Evolutionary conservation across 2,888 invertebrate species (phyloP).

Genomic region (Cryptophagus acutangulus): DNA sequence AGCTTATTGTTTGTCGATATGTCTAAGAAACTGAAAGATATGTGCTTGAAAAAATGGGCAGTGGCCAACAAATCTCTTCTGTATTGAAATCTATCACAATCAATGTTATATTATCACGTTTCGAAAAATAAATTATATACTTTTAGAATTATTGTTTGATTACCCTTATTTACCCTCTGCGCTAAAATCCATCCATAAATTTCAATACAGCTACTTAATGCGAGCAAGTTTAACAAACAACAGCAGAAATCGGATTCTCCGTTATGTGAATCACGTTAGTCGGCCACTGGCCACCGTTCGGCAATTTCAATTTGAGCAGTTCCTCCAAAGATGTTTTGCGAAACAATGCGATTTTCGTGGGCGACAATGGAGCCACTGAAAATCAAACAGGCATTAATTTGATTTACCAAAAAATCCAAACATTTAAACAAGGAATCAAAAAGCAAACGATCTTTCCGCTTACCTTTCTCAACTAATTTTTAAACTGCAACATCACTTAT

Average conservation of each 20-base stretch:
- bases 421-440: constrained; percentile 3
- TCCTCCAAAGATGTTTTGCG: constrained; percentile 58
- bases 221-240: constrained; percentile 58
- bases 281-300: constrained; percentile 47
- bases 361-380: constrained; percentile 68
- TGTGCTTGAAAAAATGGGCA: constrained; percentile 39
- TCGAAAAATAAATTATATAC: background rate
- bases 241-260: constrained; percentile 73
- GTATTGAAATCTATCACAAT: constrained; percentile 46
- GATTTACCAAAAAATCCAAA: constrained; percentile 8
- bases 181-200: constrained; percentile 26
- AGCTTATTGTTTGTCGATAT: constrained; percentile 7
- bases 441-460: too few species aligned
- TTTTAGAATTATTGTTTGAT: constrained; percentile 2
- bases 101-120: constrained; percentile 7
- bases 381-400: constrained; percentile 28
- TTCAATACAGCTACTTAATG: constrained; percentile 35
- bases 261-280: constrained; percentile 71
- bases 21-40: constrained; percentile 35
- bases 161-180: constrained; percentile 14
- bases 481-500: too few species aligned
- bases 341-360: constrained; percentile 63
- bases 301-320: constrained; percentile 48
- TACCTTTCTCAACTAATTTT: too few species aligned
- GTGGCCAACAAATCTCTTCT: constrained; percentile 43